Evolutionary conservation across 2,888 invertebrate species (phyloP).

Genomic region (Cerceris rybyensis): DNA sequence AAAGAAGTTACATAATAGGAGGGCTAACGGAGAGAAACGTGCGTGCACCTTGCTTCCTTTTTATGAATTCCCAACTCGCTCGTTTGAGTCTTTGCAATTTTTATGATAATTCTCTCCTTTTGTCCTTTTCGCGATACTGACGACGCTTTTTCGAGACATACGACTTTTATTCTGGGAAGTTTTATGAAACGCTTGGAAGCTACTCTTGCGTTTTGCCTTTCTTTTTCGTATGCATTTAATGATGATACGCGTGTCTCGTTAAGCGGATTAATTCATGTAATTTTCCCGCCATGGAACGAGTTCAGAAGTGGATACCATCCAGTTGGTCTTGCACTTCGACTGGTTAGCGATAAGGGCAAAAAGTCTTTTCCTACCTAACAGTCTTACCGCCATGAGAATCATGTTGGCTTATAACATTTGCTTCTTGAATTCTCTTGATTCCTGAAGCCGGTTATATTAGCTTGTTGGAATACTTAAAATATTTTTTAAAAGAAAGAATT

Average conservation of each 20-base stretch:
- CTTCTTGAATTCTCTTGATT: no score
- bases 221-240: neutral
- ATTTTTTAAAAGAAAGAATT: no score
- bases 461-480: no score
- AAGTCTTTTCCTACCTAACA: no score
- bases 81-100: neutral
- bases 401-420: no score
- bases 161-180: neutral
- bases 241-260: neutral
- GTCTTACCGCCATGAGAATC: no score
- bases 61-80: neutral
- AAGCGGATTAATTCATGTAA: neutral
- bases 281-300: neutral
- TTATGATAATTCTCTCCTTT: no score
- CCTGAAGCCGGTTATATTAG: no score
- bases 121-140: no score
- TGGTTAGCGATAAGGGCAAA: no score
- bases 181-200: neutral
- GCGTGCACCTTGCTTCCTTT: constrained; percentile 65
- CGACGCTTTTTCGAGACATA: no score
- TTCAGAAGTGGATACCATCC: neutral
- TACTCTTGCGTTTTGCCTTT: neutral
- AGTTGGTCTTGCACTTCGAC: no score
- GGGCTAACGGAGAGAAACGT: constrained; percentile 36
- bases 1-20: constrained; percentile 70